phyloP scores from a whole-genome alignment of 2,888 invertebrate species.

The Tenthredo livida region DNA sequence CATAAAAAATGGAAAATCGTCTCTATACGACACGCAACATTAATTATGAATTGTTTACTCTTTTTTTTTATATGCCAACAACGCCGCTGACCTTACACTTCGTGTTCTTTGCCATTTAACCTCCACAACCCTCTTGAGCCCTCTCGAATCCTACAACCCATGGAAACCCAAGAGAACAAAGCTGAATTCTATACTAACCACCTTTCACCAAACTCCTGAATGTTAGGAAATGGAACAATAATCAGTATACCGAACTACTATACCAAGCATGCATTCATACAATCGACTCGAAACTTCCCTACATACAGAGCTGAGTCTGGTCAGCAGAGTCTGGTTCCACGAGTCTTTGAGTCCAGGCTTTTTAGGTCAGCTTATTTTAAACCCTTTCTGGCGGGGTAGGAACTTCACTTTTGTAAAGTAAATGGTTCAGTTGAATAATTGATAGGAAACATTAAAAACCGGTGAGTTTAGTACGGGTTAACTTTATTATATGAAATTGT shows the following conservation, averaged over 20 bases:
- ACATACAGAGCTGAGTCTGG: background rate
- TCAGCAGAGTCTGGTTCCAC: background rate
- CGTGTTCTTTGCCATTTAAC: slow-evolving; percentile 18
- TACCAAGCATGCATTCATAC: background rate
- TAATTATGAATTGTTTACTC: slow-evolving; percentile 49
- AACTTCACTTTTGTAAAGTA: background rate
- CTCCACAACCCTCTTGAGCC: slow-evolving; percentile 7
- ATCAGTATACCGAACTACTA: background rate
- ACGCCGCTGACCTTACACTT: slow-evolving; percentile 1
- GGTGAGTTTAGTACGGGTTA: background rate
- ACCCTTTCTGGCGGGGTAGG: background rate
- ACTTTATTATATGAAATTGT: slow-evolving; percentile 5
- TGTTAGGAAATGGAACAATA: slow-evolving; percentile 1
- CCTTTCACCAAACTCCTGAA: background rate
- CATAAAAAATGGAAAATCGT: slow-evolving; percentile 21
- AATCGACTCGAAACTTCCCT: background rate
- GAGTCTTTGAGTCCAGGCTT: background rate
- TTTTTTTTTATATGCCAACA: background rate
- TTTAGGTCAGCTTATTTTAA: background rate
- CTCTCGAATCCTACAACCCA: background rate
- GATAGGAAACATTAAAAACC: background rate
- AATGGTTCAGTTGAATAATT: slow-evolving; percentile 12
- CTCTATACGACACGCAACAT: slow-evolving; percentile 31
- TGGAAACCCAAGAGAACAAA: slow-evolving; percentile 19
- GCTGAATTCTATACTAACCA: slow-evolving; percentile 17